Evolutionary conservation across 1,140 invertebrate species (phyloP).

Genomic region (Brachionus plicatilis): DNA sequence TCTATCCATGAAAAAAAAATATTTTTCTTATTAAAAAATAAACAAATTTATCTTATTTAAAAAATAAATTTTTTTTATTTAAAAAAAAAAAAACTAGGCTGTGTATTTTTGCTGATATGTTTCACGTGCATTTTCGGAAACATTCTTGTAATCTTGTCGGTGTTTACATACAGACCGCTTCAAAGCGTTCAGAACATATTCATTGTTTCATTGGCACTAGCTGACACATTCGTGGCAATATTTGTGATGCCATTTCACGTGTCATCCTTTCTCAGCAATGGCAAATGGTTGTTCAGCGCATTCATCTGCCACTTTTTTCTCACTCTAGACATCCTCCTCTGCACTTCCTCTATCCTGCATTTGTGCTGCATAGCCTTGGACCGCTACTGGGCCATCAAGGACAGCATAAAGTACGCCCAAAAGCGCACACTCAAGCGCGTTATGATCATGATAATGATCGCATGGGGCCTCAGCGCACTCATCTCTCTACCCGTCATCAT

Average conservation of each 20-base stretch:
- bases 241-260: slow-evolving; percentile 94
- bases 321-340: slow-evolving; percentile 90
- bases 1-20: too few species aligned
- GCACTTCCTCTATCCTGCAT: slow-evolving; percentile 92
- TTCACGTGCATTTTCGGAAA: slow-evolving; percentile 71
- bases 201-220: slow-evolving; percentile 91
- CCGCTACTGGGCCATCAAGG: slow-evolving; percentile 76
- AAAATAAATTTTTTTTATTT: not conserved
- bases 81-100: not conserved
- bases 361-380: slow-evolving; percentile 86
- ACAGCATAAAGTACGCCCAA: slow-evolving; percentile 93
- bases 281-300: slow-evolving; percentile 42
- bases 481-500: slow-evolving; percentile 30
- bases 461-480: slow-evolving; percentile 66
- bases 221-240: slow-evolving; percentile 90
- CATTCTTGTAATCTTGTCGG: slow-evolving; percentile 85
- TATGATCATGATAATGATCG: slow-evolving; percentile 76
- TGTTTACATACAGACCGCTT: slow-evolving; percentile 90
- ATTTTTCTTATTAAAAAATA: too few species aligned
- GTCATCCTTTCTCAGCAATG: slow-evolving; percentile 71
- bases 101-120: not conserved
- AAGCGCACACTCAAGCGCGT: slow-evolving; percentile 87
- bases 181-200: slow-evolving; percentile 96
- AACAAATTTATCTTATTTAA: too few species aligned
- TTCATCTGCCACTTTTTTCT: slow-evolving; percentile 75